Conservation (phyloP, 2,113 vertebrate genomes). For the Pristiophorus japonicus region DNA sequence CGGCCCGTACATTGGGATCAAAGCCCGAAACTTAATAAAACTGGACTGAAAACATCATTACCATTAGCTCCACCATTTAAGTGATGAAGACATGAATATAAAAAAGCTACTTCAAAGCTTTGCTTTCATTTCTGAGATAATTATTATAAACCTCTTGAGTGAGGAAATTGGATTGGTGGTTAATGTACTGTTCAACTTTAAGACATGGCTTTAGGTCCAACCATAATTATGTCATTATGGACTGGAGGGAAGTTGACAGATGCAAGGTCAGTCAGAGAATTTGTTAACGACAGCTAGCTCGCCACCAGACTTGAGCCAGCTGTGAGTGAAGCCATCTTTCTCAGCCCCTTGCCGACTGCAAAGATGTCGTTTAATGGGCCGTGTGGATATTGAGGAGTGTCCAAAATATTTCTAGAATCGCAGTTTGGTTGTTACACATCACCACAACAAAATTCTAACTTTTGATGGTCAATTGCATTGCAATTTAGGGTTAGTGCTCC, state of each 20-base stretch:
- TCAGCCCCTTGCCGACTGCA: neutral
- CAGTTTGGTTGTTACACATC: neutral
- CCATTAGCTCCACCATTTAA: neutral
- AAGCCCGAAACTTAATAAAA: neutral
- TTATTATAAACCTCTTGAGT: conserved; percentile 5
- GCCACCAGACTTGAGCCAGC: neutral
- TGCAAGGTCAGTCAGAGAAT: neutral
- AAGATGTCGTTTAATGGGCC: neutral
- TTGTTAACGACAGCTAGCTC: neutral
- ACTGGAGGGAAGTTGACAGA: conserved; percentile 10
- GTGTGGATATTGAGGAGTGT: neutral
- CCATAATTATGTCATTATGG: conserved; percentile 7
- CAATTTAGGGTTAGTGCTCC: neutral
- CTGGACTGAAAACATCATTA: neutral
- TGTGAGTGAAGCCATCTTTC: neutral
- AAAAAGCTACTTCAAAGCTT: neutral
- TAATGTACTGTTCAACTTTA: conserved; percentile 20
- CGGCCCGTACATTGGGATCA: neutral
- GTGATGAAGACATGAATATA: neutral
- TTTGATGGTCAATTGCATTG: neutral
- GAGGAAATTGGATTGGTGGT: conserved; percentile 4
- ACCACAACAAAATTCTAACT: neutral
- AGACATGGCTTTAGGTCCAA: neutral
- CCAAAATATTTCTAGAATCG: neutral
- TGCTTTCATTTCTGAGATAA: neutral